phyloP scores from a whole-genome alignment of 2,888 invertebrate genomes.

The Prosopocoilus inquinatus region DNA sequence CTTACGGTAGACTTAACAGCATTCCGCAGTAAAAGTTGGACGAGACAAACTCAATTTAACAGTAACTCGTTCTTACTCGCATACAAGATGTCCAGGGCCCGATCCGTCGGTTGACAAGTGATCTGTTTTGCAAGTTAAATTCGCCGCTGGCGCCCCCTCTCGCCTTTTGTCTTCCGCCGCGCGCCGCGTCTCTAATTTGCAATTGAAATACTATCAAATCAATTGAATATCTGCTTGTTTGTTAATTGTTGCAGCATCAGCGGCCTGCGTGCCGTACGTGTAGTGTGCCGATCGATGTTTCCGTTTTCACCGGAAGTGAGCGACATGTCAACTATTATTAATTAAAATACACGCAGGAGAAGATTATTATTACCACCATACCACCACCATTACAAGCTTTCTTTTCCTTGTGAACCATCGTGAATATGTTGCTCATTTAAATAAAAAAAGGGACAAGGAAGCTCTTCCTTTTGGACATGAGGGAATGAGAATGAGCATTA shows the following conservation, averaged over 20 bases:
- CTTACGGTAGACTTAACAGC: conserved; percentile 21
- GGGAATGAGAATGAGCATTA: too few species aligned
- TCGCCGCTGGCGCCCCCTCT: conserved; percentile 27
- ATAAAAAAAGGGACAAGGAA: too few species aligned
- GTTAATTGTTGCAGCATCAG: conserved; percentile 25
- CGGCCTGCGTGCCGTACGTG: too few species aligned
- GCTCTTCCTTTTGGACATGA: too few species aligned
- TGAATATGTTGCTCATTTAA: too few species aligned
- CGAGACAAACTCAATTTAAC: conserved; percentile 43
- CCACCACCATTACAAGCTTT: too few species aligned
- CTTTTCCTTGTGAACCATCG: too few species aligned
- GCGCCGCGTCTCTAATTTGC: conserved; percentile 29
- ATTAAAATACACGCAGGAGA: too few species aligned
- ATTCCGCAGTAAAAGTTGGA: conserved; percentile 33
- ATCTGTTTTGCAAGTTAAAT: conserved; percentile 47
- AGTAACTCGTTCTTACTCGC: conserved; percentile 41
- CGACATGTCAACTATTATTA: too few species aligned
- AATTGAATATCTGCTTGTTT: conserved; percentile 27
- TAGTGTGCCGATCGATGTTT: too few species aligned
- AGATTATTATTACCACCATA: too few species aligned
- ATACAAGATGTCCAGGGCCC: conserved; percentile 38
- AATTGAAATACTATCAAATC: conserved; percentile 29
- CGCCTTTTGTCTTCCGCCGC: conserved; percentile 25
- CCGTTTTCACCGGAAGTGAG: too few species aligned
- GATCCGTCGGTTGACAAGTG: conserved; percentile 39